phyloP scores from a whole-genome alignment of 1,140 invertebrate genomes.

The Phocides pigmalion region DNA sequence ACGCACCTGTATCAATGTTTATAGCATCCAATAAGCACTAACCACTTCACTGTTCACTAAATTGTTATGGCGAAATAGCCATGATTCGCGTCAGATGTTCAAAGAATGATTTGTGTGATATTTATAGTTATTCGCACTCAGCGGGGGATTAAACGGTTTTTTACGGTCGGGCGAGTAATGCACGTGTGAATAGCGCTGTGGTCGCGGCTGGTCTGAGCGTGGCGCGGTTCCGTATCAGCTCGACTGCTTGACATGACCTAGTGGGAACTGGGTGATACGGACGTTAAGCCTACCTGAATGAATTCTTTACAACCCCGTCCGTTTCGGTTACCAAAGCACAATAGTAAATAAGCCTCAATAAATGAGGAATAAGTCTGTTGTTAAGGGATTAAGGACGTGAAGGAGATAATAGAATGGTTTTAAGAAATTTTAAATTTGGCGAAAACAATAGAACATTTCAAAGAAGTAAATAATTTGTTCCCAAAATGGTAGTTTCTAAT shows the following conservation, averaged over 20 bases:
- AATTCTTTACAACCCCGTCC: constrained; percentile 36
- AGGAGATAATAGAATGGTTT: constrained; percentile 9
- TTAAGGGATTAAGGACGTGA: constrained; percentile 14
- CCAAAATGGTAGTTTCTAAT: no score
- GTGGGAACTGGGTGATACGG: constrained; percentile 41
- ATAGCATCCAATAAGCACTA: constrained; percentile 28
- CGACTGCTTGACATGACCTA: constrained; percentile 40
- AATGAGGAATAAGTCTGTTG: neutral
- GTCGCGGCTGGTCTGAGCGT: constrained; percentile 25
- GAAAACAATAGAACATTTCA: neutral
- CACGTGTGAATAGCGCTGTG: constrained; percentile 26
- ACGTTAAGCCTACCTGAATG: constrained; percentile 32
- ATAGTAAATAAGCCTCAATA: neutral
- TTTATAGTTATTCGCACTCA: constrained; percentile 22
- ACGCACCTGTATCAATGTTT: constrained; percentile 25
- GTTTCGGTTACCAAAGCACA: constrained; percentile 12
- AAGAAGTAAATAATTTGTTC: neutral
- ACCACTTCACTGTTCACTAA: constrained; percentile 23
- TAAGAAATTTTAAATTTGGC: neutral
- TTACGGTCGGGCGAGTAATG: neutral
- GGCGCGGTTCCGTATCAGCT: constrained; percentile 1
- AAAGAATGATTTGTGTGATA: constrained; percentile 12
- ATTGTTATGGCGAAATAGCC: neutral
- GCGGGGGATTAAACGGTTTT: constrained; percentile 15
- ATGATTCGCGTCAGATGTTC: neutral